A percentile compares a stretch with the other conserved stretches of the same genome.
These are phyloP conservation scores for Lamellibrachia satsuma DNA, from an alignment of 2,888 invertebrate genomes.

Conservation along the genomic window DNA sequence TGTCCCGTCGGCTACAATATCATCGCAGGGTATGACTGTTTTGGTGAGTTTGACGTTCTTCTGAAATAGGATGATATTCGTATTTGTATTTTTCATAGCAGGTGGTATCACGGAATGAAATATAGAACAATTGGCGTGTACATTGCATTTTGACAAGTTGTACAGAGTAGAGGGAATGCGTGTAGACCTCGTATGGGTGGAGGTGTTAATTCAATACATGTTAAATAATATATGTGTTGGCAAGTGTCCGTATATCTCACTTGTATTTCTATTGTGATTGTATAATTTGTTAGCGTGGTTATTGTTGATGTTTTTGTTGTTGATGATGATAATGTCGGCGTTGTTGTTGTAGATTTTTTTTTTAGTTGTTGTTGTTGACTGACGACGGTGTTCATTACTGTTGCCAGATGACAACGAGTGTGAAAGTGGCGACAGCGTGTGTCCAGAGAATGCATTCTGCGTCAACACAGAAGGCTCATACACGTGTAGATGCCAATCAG, in stretches of 20 bases:
- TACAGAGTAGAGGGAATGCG: no score
- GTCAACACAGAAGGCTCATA: constrained; percentile 33
- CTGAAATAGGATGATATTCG: constrained; percentile 55
- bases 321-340: background rate
- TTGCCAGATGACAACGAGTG: constrained; percentile 26
- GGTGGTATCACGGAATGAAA: background rate
- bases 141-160: no score
- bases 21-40: constrained; percentile 27
- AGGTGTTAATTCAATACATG: no score
- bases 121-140: no score
- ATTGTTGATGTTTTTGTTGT: no score
- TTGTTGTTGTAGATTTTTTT: no score
- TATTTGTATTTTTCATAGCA: background rate
- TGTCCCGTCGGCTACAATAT: constrained; percentile 71
- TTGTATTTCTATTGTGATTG: no score
- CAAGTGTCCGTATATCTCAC: no score
- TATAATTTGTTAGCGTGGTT: no score
- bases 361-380: background rate
- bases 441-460: constrained; percentile 67
- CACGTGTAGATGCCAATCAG: constrained; percentile 32
- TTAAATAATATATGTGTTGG: no score
- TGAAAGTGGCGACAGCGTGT: constrained; percentile 76
- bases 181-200: no score
- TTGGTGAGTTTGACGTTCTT: constrained; percentile 25
- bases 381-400: background rate